Evolutionary conservation across 2,797 vertebrate species (phyloP).

Genomic region (Mormyrops boulengeri): DNA sequence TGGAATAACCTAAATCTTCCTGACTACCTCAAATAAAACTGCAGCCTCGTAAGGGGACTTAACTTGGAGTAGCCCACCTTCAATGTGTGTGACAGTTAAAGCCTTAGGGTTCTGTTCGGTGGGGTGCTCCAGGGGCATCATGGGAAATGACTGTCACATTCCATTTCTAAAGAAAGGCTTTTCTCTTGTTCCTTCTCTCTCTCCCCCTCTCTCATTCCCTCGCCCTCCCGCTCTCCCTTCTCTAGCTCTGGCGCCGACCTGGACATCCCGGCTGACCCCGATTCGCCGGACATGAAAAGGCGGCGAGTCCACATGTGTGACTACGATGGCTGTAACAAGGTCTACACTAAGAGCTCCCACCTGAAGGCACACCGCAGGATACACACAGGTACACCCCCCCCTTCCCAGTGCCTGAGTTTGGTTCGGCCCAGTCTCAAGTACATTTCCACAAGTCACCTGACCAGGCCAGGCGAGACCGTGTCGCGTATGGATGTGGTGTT

Average conservation of each 20-base stretch:
- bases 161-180: not conserved
- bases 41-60: not conserved
- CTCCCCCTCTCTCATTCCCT: not conserved
- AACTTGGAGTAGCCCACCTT: not conserved
- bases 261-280: slow-evolving; percentile 55
- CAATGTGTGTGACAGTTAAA: not conserved
- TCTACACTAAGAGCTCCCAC: slow-evolving; percentile 97
- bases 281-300: slow-evolving; percentile 80
- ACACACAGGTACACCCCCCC: slow-evolving; percentile 75
- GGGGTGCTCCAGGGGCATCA: not conserved
- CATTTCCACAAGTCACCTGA: not conserved
- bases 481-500: not conserved
- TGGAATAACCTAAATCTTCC: not conserved
- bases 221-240: not conserved
- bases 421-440: not conserved
- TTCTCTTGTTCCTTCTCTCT: not conserved
- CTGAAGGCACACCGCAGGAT: slow-evolving; percentile 91
- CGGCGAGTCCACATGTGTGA: slow-evolving; percentile 92
- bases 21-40: too few species aligned
- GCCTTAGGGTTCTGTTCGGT: not conserved
- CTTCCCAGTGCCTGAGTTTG: not conserved
- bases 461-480: not conserved
- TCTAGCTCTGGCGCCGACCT: slow-evolving; percentile 45
- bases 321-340: slow-evolving; percentile 94
- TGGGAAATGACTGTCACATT: not conserved